These are phyloP conservation scores for Girardinichthys multiradiatus DNA, from an alignment of 2,113 vertebrate species.

Conservation along the genomic window DNA sequence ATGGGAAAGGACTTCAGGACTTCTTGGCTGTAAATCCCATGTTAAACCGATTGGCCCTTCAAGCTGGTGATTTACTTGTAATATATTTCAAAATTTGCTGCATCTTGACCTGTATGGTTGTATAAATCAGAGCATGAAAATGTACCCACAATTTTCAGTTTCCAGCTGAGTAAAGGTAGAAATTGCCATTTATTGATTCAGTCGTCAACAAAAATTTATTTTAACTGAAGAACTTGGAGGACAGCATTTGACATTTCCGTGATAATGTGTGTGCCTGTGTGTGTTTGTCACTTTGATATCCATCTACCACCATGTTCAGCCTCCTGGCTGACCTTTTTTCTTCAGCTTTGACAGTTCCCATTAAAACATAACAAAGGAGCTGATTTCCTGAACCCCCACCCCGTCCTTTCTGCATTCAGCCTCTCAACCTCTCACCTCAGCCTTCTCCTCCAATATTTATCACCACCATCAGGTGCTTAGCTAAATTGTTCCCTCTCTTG, in stretches of 20 bases:
- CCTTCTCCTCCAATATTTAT: constrained; percentile 62
- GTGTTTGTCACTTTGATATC: constrained; percentile 15
- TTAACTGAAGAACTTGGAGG: background rate
- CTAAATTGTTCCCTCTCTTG: constrained; percentile 27
- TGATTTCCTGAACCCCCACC: constrained; percentile 49
- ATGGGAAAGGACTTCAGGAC: background rate
- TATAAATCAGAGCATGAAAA: too few species aligned
- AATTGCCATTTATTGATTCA: background rate
- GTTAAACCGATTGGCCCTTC: too few species aligned
- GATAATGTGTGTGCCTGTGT: background rate
- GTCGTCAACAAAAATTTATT: background rate
- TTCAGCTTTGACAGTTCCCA: constrained; percentile 56
- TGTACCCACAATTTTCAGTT: too few species aligned
- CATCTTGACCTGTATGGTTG: background rate
- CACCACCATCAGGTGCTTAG: constrained; percentile 37
- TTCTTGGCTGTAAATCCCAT: background rate
- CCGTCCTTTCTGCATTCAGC: constrained; percentile 26
- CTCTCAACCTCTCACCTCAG: background rate
- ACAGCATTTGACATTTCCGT: background rate
- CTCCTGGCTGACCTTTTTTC: constrained; percentile 63
- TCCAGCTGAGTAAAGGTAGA: background rate
- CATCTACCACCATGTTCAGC: constrained; percentile 26
- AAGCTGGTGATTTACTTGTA: too few species aligned
- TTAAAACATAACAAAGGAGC: constrained; percentile 67
- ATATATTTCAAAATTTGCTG: too few species aligned